A percentile compares a stretch with the other conserved stretches of the same genome.
These are phyloP conservation scores for Aelia acuminata DNA, from an alignment of 2,888 invertebrate genomes.

Conservation along the genomic window DNA sequence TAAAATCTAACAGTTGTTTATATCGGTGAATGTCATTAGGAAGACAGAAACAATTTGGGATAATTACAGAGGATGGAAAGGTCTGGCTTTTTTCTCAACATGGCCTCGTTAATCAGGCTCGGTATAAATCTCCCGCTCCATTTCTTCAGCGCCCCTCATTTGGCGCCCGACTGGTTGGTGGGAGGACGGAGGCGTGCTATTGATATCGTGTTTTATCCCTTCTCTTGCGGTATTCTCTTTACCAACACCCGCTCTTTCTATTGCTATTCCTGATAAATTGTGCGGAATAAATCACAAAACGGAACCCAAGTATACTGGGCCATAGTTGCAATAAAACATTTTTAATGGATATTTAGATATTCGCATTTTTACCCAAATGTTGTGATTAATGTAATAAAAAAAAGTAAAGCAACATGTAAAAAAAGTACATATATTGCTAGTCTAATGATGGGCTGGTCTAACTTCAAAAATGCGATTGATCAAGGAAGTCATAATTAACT, in stretches of 20 bases:
- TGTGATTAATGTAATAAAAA: too few relatives aligned
- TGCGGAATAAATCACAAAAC: not conserved
- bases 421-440: too few relatives aligned
- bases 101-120: slow-evolving; percentile 34
- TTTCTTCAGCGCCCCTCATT: slow-evolving; percentile 8
- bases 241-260: not conserved
- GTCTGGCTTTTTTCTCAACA: not conserved
- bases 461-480: too few relatives aligned
- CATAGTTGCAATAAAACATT: not conserved
- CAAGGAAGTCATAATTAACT: too few relatives aligned
- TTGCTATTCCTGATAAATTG: not conserved
- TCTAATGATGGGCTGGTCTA: too few relatives aligned
- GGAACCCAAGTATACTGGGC: not conserved
- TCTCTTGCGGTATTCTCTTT: slow-evolving; percentile 4
- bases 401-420: too few relatives aligned
- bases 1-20: not conserved
- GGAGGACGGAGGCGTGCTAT: not conserved
- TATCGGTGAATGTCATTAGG: not conserved
- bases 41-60: not conserved
- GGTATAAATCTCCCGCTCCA: slow-evolving; percentile 24
- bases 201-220: slow-evolving; percentile 3
- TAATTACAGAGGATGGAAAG: not conserved
- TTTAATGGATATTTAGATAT: too few relatives aligned
- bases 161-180: not conserved
- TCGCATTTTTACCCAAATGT: too few relatives aligned